A percentile compares a stretch with the other conserved stretches of the same genome.
phyloP scores from a whole-genome alignment of 2,797 vertebrate species.

The Alca torda region DNA sequence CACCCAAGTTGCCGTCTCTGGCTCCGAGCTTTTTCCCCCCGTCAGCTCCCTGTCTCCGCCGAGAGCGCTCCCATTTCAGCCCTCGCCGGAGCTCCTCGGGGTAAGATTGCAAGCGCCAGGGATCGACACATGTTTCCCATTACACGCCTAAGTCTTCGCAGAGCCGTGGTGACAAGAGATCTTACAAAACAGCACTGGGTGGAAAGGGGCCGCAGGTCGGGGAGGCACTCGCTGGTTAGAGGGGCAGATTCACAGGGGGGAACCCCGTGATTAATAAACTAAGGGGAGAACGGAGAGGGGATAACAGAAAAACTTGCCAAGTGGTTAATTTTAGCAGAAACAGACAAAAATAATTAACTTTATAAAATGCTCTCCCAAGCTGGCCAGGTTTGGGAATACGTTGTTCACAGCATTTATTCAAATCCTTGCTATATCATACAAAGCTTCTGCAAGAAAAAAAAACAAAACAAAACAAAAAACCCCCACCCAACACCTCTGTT shows the following conservation, averaged over 20 bases:
- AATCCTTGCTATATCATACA: neutral
- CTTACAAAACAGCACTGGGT: conserved; percentile 16
- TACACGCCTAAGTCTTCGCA: conserved; percentile 46
- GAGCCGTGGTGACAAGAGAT: conserved; percentile 56
- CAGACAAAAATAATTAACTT: neutral
- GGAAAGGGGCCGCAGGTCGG: conserved; percentile 29
- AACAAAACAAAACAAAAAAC: neutral
- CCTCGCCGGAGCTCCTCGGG: conserved; percentile 15
- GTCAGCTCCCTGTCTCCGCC: neutral
- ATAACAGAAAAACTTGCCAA: neutral
- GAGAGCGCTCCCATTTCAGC: conserved; percentile 27
- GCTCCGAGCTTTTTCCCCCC: neutral
- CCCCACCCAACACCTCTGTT: neutral
- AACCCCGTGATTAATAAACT: neutral
- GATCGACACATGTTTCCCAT: conserved; percentile 68
- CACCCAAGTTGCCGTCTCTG: neutral
- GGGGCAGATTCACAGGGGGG: neutral
- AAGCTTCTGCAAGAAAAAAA: neutral
- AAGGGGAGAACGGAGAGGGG: neutral
- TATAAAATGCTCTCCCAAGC: neutral
- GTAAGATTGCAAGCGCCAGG: neutral
- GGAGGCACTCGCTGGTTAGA: neutral
- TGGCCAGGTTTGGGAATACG: neutral
- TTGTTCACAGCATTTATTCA: neutral
- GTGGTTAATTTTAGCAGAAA: neutral